phyloP scores from a whole-genome alignment of 2,113 vertebrate species.

The Neotoma lepida region DNA sequence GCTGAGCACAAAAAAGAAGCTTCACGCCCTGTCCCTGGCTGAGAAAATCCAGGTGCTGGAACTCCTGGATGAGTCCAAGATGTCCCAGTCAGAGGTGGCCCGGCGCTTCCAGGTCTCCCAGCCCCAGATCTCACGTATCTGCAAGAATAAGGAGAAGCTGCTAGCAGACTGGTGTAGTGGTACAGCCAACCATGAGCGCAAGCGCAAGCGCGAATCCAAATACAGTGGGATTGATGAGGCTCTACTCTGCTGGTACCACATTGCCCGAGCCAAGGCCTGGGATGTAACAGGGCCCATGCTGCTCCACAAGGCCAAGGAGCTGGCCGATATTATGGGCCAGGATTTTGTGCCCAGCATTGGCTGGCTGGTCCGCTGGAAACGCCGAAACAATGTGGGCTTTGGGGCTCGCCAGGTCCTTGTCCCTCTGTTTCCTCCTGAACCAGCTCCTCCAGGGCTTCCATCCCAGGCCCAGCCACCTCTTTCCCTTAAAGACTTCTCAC shows the following conservation, averaged over 20 bases:
- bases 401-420: slow-evolving; percentile 46
- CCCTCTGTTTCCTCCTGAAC: slow-evolving; percentile 22
- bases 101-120: slow-evolving; percentile 81
- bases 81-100: slow-evolving; percentile 83
- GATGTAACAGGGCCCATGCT: slow-evolving; percentile 78
- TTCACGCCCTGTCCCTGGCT: slow-evolving; percentile 78
- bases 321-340: slow-evolving; percentile 80
- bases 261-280: slow-evolving; percentile 76
- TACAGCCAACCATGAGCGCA: slow-evolving; percentile 79
- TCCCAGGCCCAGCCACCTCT: slow-evolving; percentile 43
- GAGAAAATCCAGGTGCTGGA: slow-evolving; percentile 83
- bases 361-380: slow-evolving; percentile 83
- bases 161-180: slow-evolving; percentile 82
- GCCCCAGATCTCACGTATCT: slow-evolving; percentile 82
- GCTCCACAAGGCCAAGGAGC: slow-evolving; percentile 81
- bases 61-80: slow-evolving; percentile 80
- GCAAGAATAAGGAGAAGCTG: slow-evolving; percentile 82
- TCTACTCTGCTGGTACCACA: slow-evolving; percentile 81
- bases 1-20: slow-evolving; percentile 79
- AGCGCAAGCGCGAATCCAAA: slow-evolving; percentile 81
- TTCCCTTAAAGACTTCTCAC: slow-evolving; percentile 76
- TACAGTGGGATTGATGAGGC: slow-evolving; percentile 80
- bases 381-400: slow-evolving; percentile 77
- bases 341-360: slow-evolving; percentile 81
- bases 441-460: neutral